phyloP scores from a whole-genome alignment of 2,797 vertebrate genomes.

The Gymnocypris eckloni region DNA sequence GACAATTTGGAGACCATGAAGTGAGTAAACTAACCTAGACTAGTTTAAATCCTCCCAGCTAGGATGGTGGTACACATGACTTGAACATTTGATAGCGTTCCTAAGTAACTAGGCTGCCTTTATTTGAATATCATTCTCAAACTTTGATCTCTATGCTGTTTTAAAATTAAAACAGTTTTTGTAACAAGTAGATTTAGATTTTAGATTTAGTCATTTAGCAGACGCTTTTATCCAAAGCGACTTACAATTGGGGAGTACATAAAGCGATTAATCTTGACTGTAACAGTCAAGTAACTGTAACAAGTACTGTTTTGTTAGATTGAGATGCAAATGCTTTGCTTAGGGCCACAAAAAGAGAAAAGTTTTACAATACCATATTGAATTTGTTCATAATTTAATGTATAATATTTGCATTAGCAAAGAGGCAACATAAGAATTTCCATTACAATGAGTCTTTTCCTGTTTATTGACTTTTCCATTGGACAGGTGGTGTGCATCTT shows the following conservation, averaged over 20 bases:
- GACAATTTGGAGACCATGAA: neutral
- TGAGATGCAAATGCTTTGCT: neutral
- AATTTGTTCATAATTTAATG: neutral
- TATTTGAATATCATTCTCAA: neutral
- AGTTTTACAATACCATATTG: neutral
- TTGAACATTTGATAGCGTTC: neutral
- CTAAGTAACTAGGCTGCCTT: neutral
- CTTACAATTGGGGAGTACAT: too few species aligned
- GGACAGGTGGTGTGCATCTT: conserved; percentile 20
- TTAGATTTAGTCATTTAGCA: too few species aligned
- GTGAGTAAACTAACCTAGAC: neutral
- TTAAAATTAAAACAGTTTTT: neutral
- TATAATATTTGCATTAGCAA: neutral
- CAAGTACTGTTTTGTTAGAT: neutral
- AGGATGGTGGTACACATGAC: neutral
- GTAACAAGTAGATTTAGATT: neutral
- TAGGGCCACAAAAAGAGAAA: neutral
- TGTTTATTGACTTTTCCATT: conserved; percentile 47
- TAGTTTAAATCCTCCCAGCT: neutral
- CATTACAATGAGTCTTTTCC: conserved; percentile 7
- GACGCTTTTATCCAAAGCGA: too few species aligned
- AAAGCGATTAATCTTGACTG: too few species aligned
- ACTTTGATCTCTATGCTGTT: neutral
- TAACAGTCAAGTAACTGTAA: neutral
- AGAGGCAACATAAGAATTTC: conserved; percentile 9